Conservation (phyloP, 2,113 vertebrate genomes). For the Camarhynchus parvulus region DNA sequence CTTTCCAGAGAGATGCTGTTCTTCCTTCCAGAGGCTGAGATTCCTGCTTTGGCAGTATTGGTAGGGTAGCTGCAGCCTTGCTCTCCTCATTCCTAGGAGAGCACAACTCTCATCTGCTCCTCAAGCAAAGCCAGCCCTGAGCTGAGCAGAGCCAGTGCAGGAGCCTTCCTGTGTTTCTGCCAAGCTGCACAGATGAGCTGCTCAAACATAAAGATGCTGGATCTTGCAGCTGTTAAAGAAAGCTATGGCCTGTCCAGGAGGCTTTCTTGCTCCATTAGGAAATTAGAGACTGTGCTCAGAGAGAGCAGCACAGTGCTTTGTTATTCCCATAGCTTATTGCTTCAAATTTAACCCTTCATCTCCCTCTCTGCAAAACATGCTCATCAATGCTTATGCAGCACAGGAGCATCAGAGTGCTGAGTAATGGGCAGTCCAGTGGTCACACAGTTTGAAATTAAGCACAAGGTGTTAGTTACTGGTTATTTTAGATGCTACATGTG, state of each 20-base stretch:
- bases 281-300: not conserved
- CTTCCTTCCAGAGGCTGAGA: not conserved
- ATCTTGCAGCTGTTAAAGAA: not conserved
- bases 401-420: not conserved
- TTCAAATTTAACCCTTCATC: not conserved
- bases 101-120: not conserved
- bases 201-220: not conserved
- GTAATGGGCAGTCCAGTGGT: not conserved
- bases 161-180: not conserved
- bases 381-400: not conserved
- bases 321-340: not conserved
- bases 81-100: not conserved
- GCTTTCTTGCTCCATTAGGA: conserved; percentile 24
- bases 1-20: not conserved
- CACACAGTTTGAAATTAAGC: not conserved
- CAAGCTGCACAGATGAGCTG: not conserved
- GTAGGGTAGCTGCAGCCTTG: not conserved
- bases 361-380: not conserved
- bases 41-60: not conserved
- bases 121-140: not conserved
- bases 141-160: not conserved
- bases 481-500: not conserved
- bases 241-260: not conserved
- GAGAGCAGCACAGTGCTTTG: not conserved
- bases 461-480: not conserved